Evolutionary conservation across 2,113 vertebrate genomes (phyloP), one percentile per base, ranked within the genome.

Genomic region (Nothocercus julius): DNA sequence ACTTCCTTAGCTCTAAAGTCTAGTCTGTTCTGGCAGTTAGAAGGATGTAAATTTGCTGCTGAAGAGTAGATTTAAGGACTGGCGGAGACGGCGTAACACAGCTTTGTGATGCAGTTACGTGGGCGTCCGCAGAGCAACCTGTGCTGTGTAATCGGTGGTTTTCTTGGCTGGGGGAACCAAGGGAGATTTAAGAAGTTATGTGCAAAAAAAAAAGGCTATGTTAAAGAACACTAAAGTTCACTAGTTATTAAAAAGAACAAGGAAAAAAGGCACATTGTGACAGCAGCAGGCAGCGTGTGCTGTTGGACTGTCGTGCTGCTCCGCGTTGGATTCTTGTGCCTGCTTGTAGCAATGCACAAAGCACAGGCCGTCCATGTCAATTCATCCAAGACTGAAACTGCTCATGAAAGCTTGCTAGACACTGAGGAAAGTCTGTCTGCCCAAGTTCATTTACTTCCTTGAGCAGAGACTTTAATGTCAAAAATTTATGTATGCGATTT

Each of bases 101-200:
- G 17, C 16, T 70, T 18, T 62, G 3, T 51, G 25, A 22, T 30
- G 62, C 15, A 51, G 63, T 4, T 11, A 44, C 64, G 5, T 36
- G 28, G 7, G 4, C 45, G 19, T 82, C 0, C 0, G 16, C 61
- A 22, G 3, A 3, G 20, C 13, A 25, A 36, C 2, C 0, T 11
- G 8, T 42, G 14, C 66, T 66, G 30, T 40, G 4, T 36, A 32
- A 42, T 0, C 16, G 21, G 21, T 20, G 3, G 34, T 32, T 51
- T 51, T 20, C 25, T 72, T 17, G 8, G n/a, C 34, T 16, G 28
- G 28, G 16, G 16, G 15, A 30, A 30, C 16, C 19, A 49, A 19
- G 17, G 27, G 18, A 81, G 28, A 4, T 32, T 47, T 59, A 74
- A 20, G 40, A 89, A 73, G 34, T 28, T 36, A 11, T 38, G 30